Evolutionary conservation across 2,113 vertebrate genomes (phyloP), one percentile per base, ranked within the genome.

Genomic region (Nannobrachium achirus): DNA sequence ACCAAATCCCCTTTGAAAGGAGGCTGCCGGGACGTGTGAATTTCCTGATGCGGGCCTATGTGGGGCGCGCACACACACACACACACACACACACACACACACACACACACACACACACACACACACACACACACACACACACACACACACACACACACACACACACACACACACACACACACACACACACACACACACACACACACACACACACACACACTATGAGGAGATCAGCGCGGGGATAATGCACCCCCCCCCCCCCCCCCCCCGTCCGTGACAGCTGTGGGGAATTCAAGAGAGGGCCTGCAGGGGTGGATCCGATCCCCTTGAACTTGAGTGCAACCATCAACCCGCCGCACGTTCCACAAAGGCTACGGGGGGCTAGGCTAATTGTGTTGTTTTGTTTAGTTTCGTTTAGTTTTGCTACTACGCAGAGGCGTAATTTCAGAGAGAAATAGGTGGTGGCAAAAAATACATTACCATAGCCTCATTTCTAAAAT

Each of bases 171-270:
- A 14, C 46, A 48, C n/a, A n/a, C 46, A 48, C 46, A 48, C 46
- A 48, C 13, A 48, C 45, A 11, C 9, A 48, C 13, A 8, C 40
- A 55, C 19, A 14, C 10, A 14, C 46, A 48, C n/a, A n/a, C 46
- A 48, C 46, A 48, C 46, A 48, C 13, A 48, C 45, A 11, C 9
- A 48, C 13, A 14, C 7, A 14, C n/a, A 45, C 16, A 45, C 55
- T 49, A 33, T 38, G 66, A 42, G 70, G 69, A 53, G 77, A 66
- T 71, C 64, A 55, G 52, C 51, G 53, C 7, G 13, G 41, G 61
- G 51, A 73, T 80, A 76, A 84, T 63, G 60, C 68, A 56, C 78
- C 25, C 69, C 70, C 56, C n/a, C n/a, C n/a, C n/a, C n/a, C n/a
- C n/a, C n/a, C n/a, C n/a, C n/a, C n/a, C n/a, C n/a, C n/a, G n/a